A percentile compares a stretch with the other conserved stretches of the same genome.
phyloP scores from a whole-genome alignment of 2,888 invertebrate species.

The Cryptocephalus primarius region DNA sequence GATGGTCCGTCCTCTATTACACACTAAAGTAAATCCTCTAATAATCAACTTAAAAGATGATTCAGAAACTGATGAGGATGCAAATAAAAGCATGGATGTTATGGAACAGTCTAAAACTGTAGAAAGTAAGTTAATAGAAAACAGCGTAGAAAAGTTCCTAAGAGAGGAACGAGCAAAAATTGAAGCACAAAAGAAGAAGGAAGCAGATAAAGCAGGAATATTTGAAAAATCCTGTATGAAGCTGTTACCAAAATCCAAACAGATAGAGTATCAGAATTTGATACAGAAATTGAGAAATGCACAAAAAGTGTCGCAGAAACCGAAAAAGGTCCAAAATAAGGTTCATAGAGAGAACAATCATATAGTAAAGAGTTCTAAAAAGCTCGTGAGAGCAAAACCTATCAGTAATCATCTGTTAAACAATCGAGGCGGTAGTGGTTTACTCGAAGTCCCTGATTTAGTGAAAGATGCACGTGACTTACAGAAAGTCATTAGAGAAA shows the following conservation, averaged over 20 bases:
- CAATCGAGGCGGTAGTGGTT: no score
- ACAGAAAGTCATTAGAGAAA: background rate
- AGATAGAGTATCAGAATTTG: conserved; percentile 32
- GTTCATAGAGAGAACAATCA: background rate
- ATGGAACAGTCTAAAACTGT: background rate
- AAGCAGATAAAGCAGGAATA: background rate
- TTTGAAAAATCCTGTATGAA: conserved; percentile 29
- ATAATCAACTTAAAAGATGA: conserved; percentile 32
- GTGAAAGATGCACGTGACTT: background rate
- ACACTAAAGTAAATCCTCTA: conserved; percentile 29
- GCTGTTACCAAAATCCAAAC: conserved; percentile 32
- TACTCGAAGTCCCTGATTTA: background rate
- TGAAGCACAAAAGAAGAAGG: conserved; percentile 20
- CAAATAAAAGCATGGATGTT: background rate
- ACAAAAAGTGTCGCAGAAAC: conserved; percentile 9
- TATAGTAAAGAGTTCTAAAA: no score
- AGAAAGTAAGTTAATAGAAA: conserved; percentile 12
- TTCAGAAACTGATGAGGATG: conserved; percentile 28
- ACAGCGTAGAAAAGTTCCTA: conserved; percentile 29
- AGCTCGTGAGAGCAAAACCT: no score
- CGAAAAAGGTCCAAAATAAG: background rate
- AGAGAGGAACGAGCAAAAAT: conserved; percentile 32
- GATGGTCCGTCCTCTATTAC: conserved; percentile 7
- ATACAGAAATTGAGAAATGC: conserved; percentile 29
- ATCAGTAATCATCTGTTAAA: no score